Evolutionary conservation across 2,888 invertebrate genomes (phyloP), one percentile per base, ranked within the genome.

Genomic region (Exephanes ischioxanthus): DNA sequence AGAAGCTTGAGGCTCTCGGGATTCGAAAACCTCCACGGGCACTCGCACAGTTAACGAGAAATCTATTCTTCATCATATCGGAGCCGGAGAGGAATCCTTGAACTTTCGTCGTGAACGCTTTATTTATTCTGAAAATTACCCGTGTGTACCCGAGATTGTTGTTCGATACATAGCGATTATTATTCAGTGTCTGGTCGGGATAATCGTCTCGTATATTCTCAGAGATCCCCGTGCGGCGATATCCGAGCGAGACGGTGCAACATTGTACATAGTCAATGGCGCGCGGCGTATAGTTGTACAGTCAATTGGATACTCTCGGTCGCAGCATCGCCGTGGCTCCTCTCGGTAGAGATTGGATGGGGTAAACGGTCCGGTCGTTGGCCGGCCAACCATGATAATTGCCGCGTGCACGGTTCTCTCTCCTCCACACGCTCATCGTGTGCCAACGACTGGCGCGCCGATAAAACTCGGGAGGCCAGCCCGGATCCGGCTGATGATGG

Each of bases 161-260:
- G 53, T 72, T 55, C 72, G 72, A 72, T 72, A 72, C 51, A 53
- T 72, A 9, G 55, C 55, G 72, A 72, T 72, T 72, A 72, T 72
- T 33, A 72, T 72, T 72, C 72, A 72, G 72, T 33, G 72, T 72
- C 55, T 71, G 53, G 53, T 4, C 33, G 55, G 68, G 30, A 19
- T 72, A 53, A 53, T 72, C 72, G 53, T 55, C 55, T 53, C 55
- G 72, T 58, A 58, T 72, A 55, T 72, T 72, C 72, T 55, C 53
- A 3, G 41, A 72, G 72, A 72, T 72, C 72, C 55, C 72, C 19
- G 33, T 37, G 9, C 53, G 9, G 72, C 55, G 72, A 72, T 72
- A 72, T 30, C 48, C 70, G 53, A 14, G n/a, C 14, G 72, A 58
- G 37, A 19, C 55, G 55, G 16, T 72, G 55, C 72, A 72, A 72